A percentile compares a stretch with the other conserved stretches of the same genome.
Evolutionary conservation across 2,113 vertebrate genomes (phyloP).

Genomic region (Etia nguti): DNA sequence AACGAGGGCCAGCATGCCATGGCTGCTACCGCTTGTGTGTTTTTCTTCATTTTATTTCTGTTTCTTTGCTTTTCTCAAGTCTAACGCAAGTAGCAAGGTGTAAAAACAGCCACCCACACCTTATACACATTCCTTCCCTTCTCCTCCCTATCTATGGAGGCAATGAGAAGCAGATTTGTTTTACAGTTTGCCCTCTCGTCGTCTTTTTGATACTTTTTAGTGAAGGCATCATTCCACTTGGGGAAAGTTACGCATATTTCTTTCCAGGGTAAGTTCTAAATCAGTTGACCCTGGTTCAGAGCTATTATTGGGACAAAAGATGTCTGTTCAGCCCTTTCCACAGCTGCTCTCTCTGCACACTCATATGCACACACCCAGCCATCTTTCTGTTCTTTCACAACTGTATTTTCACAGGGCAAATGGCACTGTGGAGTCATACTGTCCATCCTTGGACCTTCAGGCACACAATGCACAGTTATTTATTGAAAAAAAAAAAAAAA

Average conservation of each 20-base stretch:
- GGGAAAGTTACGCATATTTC: constrained; percentile 11
- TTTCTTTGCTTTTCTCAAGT: neutral
- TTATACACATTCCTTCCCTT: neutral
- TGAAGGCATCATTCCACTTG: neutral
- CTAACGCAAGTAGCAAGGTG: constrained; percentile 9
- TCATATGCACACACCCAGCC: constrained; percentile 44
- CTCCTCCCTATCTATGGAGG: neutral
- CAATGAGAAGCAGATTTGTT: constrained; percentile 4
- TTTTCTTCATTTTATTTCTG: neutral
- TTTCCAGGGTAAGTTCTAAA: constrained; percentile 8
- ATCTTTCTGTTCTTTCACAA: constrained; percentile 59
- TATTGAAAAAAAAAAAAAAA: neutral
- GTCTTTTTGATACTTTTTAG: neutral
- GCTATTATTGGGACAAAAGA: constrained; percentile 69
- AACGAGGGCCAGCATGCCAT: constrained; percentile 19
- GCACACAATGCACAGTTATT: neutral
- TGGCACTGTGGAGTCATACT: constrained; percentile 26
- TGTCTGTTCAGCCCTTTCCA: constrained; percentile 70
- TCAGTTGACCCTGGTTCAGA: constrained; percentile 25
- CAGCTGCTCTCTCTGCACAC: constrained; percentile 59
- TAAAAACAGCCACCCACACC: constrained; percentile 16
- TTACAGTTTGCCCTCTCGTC: neutral
- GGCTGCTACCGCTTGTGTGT: neutral
- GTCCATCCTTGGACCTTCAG: neutral
- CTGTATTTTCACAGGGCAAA: constrained; percentile 44